These are phyloP conservation scores for Crotalus helleri DNA, from an alignment of 2,113 vertebrate species.

Conservation along the genomic window DNA sequence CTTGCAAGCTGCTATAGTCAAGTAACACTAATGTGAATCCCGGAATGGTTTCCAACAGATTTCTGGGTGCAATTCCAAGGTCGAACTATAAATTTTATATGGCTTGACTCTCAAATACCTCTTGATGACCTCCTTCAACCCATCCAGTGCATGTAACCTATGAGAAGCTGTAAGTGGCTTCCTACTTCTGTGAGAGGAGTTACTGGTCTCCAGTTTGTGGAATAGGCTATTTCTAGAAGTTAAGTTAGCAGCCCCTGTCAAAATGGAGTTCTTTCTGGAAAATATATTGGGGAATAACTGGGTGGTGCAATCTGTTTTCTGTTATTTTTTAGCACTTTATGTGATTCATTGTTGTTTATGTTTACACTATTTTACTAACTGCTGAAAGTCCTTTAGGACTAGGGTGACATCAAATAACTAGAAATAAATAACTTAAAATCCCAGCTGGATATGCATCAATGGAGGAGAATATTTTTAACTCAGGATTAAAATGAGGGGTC, in stretches of 20 bases:
- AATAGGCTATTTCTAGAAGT: neutral
- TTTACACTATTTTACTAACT: neutral
- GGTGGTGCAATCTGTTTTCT: neutral
- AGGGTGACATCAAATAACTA: neutral
- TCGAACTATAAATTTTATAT: neutral
- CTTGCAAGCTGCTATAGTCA: neutral
- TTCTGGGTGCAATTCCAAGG: neutral
- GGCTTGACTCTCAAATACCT: neutral
- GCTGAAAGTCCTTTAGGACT: neutral
- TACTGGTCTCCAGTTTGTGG: neutral
- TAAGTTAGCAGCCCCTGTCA: neutral
- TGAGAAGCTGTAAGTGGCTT: neutral
- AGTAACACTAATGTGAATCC: neutral
- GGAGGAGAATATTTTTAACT: neutral
- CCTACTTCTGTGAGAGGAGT: neutral
- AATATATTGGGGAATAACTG: neutral
- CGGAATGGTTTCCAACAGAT: neutral
- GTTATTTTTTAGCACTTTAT: neutral
- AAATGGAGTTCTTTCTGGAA: neutral
- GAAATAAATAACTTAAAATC: neutral
- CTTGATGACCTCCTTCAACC: neutral
- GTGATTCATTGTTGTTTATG: neutral
- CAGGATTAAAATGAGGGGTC: neutral
- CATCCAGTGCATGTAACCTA: neutral
- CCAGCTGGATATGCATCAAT: neutral